Conservation (phyloP, 2,797 vertebrate genomes). For the Ciconia nigra region DNA sequence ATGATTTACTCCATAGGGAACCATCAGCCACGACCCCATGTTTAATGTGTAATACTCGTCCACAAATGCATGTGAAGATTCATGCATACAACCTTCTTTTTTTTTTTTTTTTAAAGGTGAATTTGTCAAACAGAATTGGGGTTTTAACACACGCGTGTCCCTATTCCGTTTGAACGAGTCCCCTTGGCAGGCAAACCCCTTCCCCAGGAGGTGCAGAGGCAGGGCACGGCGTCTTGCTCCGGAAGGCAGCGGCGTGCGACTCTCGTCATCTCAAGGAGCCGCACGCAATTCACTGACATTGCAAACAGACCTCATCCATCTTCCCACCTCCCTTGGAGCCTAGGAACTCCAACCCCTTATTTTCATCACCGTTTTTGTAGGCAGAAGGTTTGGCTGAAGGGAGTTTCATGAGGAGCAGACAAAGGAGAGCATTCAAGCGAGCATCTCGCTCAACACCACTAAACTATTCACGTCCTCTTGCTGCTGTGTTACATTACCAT, state of each 20-base stretch:
- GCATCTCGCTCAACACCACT: not conserved
- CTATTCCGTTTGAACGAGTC: fast-evolving
- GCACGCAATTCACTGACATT: too few relatives aligned
- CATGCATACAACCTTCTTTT: fast-evolving
- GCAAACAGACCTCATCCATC: not conserved
- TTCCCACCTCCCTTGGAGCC: not conserved
- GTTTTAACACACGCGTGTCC: not conserved
- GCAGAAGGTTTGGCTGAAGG: not conserved
- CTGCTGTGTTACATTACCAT: not conserved
- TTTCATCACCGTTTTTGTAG: too few relatives aligned
- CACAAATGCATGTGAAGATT: not conserved
- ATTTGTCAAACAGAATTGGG: not conserved
- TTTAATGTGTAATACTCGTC: fast-evolving
- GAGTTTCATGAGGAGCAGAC: not conserved
- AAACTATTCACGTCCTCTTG: fast-evolving
- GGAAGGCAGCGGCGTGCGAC: not conserved
- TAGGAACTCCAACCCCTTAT: fast-evolving
- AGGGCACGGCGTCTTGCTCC: not conserved
- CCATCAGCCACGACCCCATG: not conserved
- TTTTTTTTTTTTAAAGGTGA: too few relatives aligned
- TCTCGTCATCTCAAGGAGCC: not conserved
- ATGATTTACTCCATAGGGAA: not conserved
- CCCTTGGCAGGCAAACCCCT: not conserved
- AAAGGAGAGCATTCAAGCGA: not conserved
- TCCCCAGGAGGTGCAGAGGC: not conserved